Evolutionary conservation across 2,888 invertebrate genomes (phyloP).

Genomic region (Euproctis similis): DNA sequence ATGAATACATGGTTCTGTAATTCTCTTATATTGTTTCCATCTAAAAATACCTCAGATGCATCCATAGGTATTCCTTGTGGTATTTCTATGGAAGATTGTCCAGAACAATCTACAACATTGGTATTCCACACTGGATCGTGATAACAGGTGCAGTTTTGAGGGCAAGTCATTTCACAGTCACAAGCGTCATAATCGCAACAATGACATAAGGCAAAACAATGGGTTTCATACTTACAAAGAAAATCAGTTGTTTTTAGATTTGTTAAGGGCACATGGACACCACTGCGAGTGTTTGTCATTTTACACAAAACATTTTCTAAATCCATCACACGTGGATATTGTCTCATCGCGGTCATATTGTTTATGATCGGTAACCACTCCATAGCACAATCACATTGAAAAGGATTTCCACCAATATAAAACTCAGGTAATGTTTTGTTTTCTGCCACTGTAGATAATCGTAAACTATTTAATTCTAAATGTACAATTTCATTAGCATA

Average conservation of each 20-base stretch:
- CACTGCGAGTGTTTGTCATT: slow-evolving; percentile 88
- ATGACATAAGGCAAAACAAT: slow-evolving; percentile 95
- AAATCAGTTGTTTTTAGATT: slow-evolving; percentile 88
- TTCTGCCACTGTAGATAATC: slow-evolving; percentile 82
- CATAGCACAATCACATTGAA: slow-evolving; percentile 96
- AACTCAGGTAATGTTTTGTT: slow-evolving; percentile 89
- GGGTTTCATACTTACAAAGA: slow-evolving; percentile 92
- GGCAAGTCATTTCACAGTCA: slow-evolving; percentile 98
- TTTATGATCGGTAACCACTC: slow-evolving; percentile 95
- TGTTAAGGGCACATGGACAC: slow-evolving; percentile 85
- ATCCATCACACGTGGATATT: slow-evolving; percentile 92
- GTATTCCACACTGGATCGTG: slow-evolving; percentile 96
- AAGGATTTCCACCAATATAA: slow-evolving; percentile 94
- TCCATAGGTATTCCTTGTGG: slow-evolving; percentile 94
- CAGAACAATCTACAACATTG: slow-evolving; percentile 93
- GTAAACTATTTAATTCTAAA: slow-evolving; percentile 86
- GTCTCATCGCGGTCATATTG: slow-evolving; percentile 86
- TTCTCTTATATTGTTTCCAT: slow-evolving; percentile 90
- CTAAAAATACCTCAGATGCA: slow-evolving; percentile 93
- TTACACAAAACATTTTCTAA: slow-evolving; percentile 91
- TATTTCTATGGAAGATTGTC: slow-evolving; percentile 84
- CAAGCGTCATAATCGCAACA: slow-evolving; percentile 98
- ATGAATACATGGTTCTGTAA: slow-evolving; percentile 92
- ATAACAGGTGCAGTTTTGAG: slow-evolving; percentile 94
- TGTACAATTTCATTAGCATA: slow-evolving; percentile 90